Evolutionary conservation across 2,113 vertebrate species (phyloP).

Genomic region (Tringa solitaria): DNA sequence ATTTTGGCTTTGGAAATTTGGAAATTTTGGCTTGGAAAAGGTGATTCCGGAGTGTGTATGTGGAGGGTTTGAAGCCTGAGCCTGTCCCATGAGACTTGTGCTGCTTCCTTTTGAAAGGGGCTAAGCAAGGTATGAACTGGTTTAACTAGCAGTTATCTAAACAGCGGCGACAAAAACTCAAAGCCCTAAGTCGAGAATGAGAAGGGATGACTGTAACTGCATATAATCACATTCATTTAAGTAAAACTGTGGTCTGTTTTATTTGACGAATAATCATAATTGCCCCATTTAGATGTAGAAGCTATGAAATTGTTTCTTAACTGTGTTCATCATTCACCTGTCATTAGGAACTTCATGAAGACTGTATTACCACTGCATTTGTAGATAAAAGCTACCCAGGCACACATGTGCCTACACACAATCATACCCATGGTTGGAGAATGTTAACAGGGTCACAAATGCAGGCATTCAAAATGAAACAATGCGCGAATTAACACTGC

Average conservation of each 20-base stretch:
- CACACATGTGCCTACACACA: not conserved
- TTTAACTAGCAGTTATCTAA: not conserved
- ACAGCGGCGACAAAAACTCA: fast-evolving
- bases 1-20: not conserved
- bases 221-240: not conserved
- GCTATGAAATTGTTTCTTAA: not conserved
- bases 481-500: not conserved
- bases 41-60: not conserved
- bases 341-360: not conserved
- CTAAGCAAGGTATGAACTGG: not conserved
- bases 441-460: not conserved
- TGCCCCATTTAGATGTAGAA: not conserved
- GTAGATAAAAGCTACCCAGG: not conserved
- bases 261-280: not conserved
- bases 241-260: not conserved
- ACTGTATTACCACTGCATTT: not conserved
- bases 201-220: not conserved
- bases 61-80: not conserved
- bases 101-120: not conserved
- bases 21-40: no score
- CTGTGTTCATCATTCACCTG: not conserved
- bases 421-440: not conserved
- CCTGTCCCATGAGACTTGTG: not conserved
- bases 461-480: not conserved
- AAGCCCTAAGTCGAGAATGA: not conserved